These are phyloP conservation scores for Nibea albiflora DNA, from an alignment of 2,113 vertebrate genomes.

Conservation along the genomic window DNA sequence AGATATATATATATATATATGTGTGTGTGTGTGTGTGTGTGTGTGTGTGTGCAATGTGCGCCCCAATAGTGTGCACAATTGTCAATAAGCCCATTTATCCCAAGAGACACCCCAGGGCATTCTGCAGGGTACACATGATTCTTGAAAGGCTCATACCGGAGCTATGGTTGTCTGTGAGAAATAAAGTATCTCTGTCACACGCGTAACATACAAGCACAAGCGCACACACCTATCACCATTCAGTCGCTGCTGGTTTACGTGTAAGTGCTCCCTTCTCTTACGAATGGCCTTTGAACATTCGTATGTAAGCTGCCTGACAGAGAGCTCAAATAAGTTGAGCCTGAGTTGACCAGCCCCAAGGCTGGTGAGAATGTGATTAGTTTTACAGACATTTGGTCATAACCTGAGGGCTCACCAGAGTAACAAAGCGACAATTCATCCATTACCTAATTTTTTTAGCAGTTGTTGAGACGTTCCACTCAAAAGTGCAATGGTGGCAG, in stretches of 20 bases:
- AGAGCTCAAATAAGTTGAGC: background rate
- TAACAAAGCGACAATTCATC: background rate
- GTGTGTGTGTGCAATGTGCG: background rate
- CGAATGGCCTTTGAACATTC: too few relatives aligned
- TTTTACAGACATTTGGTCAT: too few relatives aligned
- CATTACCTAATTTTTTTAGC: background rate
- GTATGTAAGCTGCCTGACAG: background rate
- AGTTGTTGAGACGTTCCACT: background rate
- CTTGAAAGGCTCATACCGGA: constrained; percentile 10
- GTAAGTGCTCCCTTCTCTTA: background rate
- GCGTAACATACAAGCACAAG: background rate
- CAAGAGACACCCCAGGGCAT: constrained; percentile 17
- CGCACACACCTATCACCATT: constrained; percentile 16
- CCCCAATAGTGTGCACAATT: background rate
- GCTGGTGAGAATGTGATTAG: background rate
- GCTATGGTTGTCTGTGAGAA: constrained; percentile 11
- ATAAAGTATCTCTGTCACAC: constrained; percentile 10
- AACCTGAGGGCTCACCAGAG: background rate
- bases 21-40: background rate
- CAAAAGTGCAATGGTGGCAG: background rate
- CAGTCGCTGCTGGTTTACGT: constrained; percentile 12
- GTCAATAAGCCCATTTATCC: constrained; percentile 60
- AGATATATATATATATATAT: too few relatives aligned
- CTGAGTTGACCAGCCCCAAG: background rate
- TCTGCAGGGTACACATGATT: constrained; percentile 48